Base-by-base conservation (phyloP, 2,797 vertebrate species). In the Denticeps clupeoides region DNA sequence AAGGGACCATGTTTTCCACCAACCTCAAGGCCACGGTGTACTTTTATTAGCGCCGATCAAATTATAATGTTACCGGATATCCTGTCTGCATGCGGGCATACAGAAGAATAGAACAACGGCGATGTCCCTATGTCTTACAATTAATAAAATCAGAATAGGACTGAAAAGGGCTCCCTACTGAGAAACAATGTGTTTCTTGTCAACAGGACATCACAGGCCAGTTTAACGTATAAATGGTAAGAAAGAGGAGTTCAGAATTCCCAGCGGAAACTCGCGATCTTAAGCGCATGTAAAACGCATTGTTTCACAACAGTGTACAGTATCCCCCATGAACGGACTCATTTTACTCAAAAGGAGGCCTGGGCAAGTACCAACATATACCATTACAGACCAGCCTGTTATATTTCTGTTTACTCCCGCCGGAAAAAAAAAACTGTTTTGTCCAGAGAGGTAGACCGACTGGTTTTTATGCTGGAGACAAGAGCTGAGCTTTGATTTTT, bases 371-470 rank as follows among this genome's bases (percentile, higher is more conserved):
- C 53, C 65, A 72, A 73, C 69, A 74, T 72, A 71, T 75, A 65
- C 68, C 73, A 70, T 74, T 79, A 74, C 72, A 70, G 65, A 71
- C 72, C 63, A 7, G 57, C 40, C 55, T 65, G 54, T 71, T 44
- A 47, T 68, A 56, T 67, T 75, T 68, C 68, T 64, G 67, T 78
- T 72, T 75, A 72, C 68, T 74, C 67, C 64, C 50, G 48, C 54
- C 3, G 23, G 73, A 72, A 79, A 70, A 74, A 68, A 75, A 71
- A 73, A 69, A 72, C 50, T 63, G 66, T 68, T 69, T 64, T 53
- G 59, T 69, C 69, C 73, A 69, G 78, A 55, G 51, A 70, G 64
- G 69, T 68, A 67, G 73, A 73, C 56, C 60, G 66, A 65, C 67
- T 56, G 51, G 55, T 70, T 56, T 43, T 12, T 45, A 55, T 52